These are phyloP conservation scores for Microcebus lehilahytsara DNA, from an alignment of 2,113 vertebrate genomes.

Conservation along the genomic window DNA sequence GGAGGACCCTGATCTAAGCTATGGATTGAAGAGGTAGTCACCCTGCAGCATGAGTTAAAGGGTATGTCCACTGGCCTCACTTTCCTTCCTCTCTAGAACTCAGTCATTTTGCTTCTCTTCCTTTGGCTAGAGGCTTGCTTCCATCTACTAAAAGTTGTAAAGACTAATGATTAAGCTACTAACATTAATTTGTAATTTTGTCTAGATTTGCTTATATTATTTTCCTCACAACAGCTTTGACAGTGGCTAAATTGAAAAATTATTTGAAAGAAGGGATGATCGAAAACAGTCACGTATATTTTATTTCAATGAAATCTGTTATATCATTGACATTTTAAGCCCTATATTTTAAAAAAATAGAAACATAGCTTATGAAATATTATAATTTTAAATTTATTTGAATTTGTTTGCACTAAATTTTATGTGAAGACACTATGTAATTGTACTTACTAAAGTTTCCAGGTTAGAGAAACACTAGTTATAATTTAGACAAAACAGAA, in stretches of 20 bases:
- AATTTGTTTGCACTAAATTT: background rate
- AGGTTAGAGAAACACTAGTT: background rate
- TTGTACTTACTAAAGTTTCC: background rate
- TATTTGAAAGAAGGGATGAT: background rate
- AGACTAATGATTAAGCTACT: background rate
- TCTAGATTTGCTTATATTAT: background rate
- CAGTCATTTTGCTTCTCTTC: background rate
- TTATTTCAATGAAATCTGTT: background rate
- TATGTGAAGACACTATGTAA: background rate
- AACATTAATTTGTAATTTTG: background rate
- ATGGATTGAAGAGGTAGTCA: background rate
- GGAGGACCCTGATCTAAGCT: background rate
- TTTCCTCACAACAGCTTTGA: background rate
- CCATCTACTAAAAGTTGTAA: background rate
- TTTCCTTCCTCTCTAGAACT: background rate
- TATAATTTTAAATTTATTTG: background rate
- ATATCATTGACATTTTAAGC: background rate
- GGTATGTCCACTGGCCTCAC: background rate
- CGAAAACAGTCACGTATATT: background rate
- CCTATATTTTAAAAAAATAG: background rate
- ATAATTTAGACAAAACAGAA: background rate
- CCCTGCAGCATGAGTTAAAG: background rate
- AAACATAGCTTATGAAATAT: background rate
- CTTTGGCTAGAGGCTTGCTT: background rate
- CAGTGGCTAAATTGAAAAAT: slow-evolving; percentile 2